Base-by-base conservation (phyloP, 2,797 vertebrate species). In the Chromobotia macracanthus region DNA sequence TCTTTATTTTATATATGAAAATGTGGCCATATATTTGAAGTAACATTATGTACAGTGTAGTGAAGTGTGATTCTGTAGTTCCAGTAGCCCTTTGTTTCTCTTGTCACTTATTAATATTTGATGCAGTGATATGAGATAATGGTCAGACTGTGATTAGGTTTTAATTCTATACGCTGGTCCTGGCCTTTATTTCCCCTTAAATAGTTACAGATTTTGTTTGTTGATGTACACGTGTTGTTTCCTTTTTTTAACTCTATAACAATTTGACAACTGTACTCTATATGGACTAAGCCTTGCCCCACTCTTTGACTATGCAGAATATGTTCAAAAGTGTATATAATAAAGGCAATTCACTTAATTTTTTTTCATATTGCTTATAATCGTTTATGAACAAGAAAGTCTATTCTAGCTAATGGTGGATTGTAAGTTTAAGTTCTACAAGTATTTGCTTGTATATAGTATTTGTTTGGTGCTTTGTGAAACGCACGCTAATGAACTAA, bases 401-500 rank as follows among this genome's bases (percentile, higher is more conserved):
- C 35, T 38, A 38, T 38, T 6, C 35, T 38, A 38, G 35, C 35
- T 38, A 38, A 38, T 7, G 35, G 35, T 64, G 25, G 4, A 21
- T 16, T 35, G 16, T 10, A 28, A 10, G 3, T 23, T 18, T 18
- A 38, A 28, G 16, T 55, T 76, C 12, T 21, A 50, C n/a, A 61
- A 38, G 41, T 61, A 41, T n/a, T 56, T 79, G 21, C 64, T 65
- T 56, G 74, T n/a, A n/a, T n/a, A n/a, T n/a, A n/a, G n/a, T n/a
- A n/a, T 73, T 79, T 80, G 35, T 58, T 35, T 82, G 48, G 19
- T 77, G 25, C 72, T 31, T 53, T 72, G 71, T 46, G 55, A 78
- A 56, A 46, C 71, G 41, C 44, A 68, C 46, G 18, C 35, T 68
- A 68, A 82, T 77, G 41, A 84, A 71, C 71, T 72, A 78, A 85